Base-by-base conservation (phyloP, 37 sponge, comb jelly and placozoan genomes). In the Aplysina aerophoba region DNA sequence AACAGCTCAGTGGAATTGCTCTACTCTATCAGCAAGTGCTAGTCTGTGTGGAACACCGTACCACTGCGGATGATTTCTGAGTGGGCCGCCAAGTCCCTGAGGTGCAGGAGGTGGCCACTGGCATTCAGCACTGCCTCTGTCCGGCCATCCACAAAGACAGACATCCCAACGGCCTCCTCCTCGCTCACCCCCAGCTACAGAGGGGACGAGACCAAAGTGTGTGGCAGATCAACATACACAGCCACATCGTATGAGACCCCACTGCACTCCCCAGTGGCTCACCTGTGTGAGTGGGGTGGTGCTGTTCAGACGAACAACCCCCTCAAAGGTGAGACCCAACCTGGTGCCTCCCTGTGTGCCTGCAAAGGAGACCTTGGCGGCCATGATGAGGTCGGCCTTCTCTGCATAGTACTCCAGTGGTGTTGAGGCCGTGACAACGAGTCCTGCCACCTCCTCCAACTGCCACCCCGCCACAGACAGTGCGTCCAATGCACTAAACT, bases 61-160 rank as follows among this genome's bases (percentile, higher is more conserved):
- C 71, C 34, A 27, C 35, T 69, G 1, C 11, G 34, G 33, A 3
- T 69, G 28, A 69, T n/a, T 4, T 69, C 33, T 69, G 71, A 28
- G 17, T 31, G 28, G 34, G 34, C 33, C 2, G 28, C 28, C 35
- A 69, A 4, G 15, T 69, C 71, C 71, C 34, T 31, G 19, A 69
- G 34, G 17, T 30, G 71, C 1, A 69, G 71, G 34, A 69, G 35
- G 12, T 69, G 71, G 13, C 71, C 71, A 69, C 71, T 69, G 28
- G 71, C 28, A 30, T 69, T 69, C 35, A 69, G 71, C 71, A 34
- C 35, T 35, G 34, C 35, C 33, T 17, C 28, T 69, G 71, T 69
- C 28, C 71, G 14, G 33, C 71, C 71, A 15, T 34, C 27, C 34
- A 69, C 2, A 15, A 69, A 30, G 34, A 35, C 27, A 17, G 71